Evolutionary conservation across 2,797 vertebrate species (phyloP), one percentile per base, ranked within the genome.

Genomic region (Thamnophis elegans): DNA sequence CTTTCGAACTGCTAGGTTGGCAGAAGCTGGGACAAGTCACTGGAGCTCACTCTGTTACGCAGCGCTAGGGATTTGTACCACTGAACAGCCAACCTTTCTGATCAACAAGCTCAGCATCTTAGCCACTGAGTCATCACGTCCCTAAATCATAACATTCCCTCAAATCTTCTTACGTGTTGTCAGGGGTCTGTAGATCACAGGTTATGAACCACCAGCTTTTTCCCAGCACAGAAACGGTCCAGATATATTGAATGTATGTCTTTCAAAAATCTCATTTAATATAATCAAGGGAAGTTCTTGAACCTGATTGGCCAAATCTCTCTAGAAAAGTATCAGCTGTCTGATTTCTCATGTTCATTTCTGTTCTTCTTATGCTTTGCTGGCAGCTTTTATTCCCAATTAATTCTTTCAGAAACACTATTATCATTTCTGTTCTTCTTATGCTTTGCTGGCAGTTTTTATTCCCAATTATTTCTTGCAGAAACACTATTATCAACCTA

Each of bases 401-500:
- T 10, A 0, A 91, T 68, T 91, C 92, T 94, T 95, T 87, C 96
- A 99, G 99, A 98, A 97, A 95, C 99, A 99, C 95, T 99, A 99
- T 95, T 99, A 99, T 95, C 99, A 99, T 32, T 16, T 6, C n/a
- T n/a, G n/a, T n/a, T 12, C 11, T 10, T 1, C 5, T 65, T 54
- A 7, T 56, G 5, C 47, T 6, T 1, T 25, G 13, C 9, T 36
- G 28, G 12, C 8, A 0, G 3, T 59, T 47, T 60, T 68, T 56
- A 53, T 78, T 32, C 20, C 10, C 78, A 16, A 5, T 51, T 10
- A 0, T 92, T 73, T 91, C 92, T 94, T 95, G 87, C 96, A 99
- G 99, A 98, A 97, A 95, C 99, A 99, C 95, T 99, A 99, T 95
- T 99, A 99, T 95, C 99, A 99, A 97, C 99, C 99, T 0, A 96